Evolutionary conservation across 2,888 invertebrate species (phyloP), one percentile per base, ranked within the genome.

Genomic region (Bugulina stolonifera): DNA sequence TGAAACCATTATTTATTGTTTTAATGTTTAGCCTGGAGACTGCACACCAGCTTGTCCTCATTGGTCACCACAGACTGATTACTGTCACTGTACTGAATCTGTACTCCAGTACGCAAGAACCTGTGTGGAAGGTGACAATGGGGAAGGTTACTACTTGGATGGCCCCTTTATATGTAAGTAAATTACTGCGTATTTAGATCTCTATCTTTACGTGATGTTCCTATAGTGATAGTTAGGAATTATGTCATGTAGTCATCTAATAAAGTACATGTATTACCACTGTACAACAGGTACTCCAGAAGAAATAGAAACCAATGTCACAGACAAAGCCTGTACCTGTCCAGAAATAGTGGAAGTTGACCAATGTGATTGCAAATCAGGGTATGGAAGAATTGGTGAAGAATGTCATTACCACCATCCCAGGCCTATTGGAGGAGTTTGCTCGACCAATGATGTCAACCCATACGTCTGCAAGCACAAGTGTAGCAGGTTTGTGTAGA

Each of bases 291-390:
- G n/a, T n/a, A n/a, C n/a, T n/a, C n/a, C 32, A 32, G 64, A 32
- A 34, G 32, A 32, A 32, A 34, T 64, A 10, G 29, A 64, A 32
- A 32, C 18, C 10, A 34, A 27, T 32, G 32, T 64, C 32, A 32
- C 64, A 25, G n/a, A 64, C 27, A n/a, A 25, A 34, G 3, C 64
- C 3, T 64, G 64, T 64, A n/a, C 2, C 5, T 64, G 64, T 27
- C 64, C 64, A 32, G 14, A 64, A 10, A 64, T 25, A 34, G 27
- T 25, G 32, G 10, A 64, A 14, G 64, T 64, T 10, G 32, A 25
- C 5, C 25, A 64, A n/a, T 64, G 64, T 64, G 64, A 64, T n/a
- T 64, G 64, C n/a, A 27, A 64, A 27, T 64, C 22, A 22, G 32
- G 27, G 32, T 64, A 64, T 34, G 64, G 64, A 32, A 64, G 64